A percentile compares a stretch with the other conserved stretches of the same genome.
phyloP scores from a whole-genome alignment of 2,888 invertebrate species.

The Drosophila paucipuncta region DNA sequence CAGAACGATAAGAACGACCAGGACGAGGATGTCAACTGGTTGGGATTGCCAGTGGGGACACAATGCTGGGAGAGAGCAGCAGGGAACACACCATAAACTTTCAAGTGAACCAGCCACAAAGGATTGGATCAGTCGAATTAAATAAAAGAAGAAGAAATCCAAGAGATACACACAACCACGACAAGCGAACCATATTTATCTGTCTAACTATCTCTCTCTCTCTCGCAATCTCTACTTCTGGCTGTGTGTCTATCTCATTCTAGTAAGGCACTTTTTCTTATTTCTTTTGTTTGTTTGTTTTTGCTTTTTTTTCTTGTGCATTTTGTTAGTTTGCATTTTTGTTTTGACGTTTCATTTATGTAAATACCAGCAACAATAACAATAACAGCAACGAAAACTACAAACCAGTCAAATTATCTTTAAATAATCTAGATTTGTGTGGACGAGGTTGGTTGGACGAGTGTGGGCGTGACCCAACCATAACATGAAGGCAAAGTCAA shows the following conservation, averaged over 20 bases:
- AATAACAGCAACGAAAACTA: slow-evolving; percentile 51
- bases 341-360: slow-evolving; percentile 75
- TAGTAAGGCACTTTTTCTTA: slow-evolving; percentile 16
- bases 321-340: slow-evolving; percentile 64
- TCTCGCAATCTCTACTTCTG: background rate
- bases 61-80: slow-evolving; percentile 12
- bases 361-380: slow-evolving; percentile 64
- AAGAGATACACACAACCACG: slow-evolving; percentile 54
- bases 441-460: background rate
- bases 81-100: background rate
- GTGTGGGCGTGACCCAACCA: slow-evolving; percentile 28
- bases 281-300: slow-evolving; percentile 11
- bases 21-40: slow-evolving; percentile 32
- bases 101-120: slow-evolving; percentile 36
- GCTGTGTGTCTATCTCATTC: slow-evolving; percentile 6
- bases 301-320: slow-evolving; percentile 36
- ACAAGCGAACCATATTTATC: slow-evolving; percentile 59
- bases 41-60: slow-evolving; percentile 33
- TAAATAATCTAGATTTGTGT: slow-evolving; percentile 73
- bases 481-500: slow-evolving; percentile 40
- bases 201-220: slow-evolving; percentile 3
- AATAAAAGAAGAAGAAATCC: slow-evolving; percentile 52
- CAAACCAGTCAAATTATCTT: slow-evolving; percentile 76
- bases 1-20: slow-evolving; percentile 20
- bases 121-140: slow-evolving; percentile 68